phyloP scores from a whole-genome alignment of 2,797 vertebrate genomes.

The Lagocephalus sceleratus region DNA sequence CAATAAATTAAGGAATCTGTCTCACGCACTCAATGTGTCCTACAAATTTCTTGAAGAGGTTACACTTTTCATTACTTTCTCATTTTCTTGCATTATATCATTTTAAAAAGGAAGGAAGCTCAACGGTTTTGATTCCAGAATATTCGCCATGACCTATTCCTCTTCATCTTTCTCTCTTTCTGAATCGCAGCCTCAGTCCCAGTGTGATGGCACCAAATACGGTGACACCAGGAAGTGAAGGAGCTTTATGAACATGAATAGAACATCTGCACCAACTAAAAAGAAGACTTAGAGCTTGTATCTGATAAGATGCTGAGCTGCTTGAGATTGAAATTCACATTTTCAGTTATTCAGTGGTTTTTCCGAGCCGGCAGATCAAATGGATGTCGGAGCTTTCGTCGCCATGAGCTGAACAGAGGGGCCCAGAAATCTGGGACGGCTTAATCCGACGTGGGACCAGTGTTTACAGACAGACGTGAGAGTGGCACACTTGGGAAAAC shows the following conservation, averaged over 20 bases:
- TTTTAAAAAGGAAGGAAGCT: slow-evolving; percentile 47
- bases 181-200: slow-evolving; percentile 24
- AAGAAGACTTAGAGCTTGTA: slow-evolving; percentile 7
- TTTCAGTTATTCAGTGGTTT: slow-evolving; percentile 11
- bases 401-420: not conserved
- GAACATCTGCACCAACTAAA: slow-evolving; percentile 54
- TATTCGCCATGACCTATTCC: slow-evolving; percentile 20
- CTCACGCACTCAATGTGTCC: slow-evolving; percentile 30
- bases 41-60: slow-evolving; percentile 38
- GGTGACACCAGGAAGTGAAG: slow-evolving; percentile 22
- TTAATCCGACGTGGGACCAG: not conserved
- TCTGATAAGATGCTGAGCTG: slow-evolving; percentile 17
- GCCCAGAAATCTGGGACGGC: slow-evolving; percentile 3
- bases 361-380: slow-evolving; percentile 13
- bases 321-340: slow-evolving; percentile 9
- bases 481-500: no score
- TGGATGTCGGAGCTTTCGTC: not conserved
- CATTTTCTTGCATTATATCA: slow-evolving; percentile 4
- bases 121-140: slow-evolving; percentile 14
- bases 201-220: slow-evolving; percentile 13
- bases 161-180: slow-evolving; percentile 20
- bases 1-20: slow-evolving; percentile 31
- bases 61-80: slow-evolving; percentile 24
- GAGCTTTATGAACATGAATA: slow-evolving; percentile 45
- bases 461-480: not conserved